Evolutionary conservation across 2,797 vertebrate species (phyloP).

Genomic region (Octomys mimax): DNA sequence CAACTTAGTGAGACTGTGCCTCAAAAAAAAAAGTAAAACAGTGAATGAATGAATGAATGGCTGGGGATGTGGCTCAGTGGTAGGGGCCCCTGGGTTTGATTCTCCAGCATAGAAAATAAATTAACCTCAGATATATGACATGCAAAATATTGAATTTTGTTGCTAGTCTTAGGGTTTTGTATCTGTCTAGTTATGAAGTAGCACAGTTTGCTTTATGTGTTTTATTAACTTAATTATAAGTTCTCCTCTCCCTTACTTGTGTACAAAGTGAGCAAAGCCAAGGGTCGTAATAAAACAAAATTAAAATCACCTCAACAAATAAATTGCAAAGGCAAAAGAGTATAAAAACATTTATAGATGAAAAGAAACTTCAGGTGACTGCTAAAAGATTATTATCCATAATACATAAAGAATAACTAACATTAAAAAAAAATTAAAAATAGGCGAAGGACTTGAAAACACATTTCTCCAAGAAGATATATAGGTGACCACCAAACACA

Average conservation of each 20-base stretch:
- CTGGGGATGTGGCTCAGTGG: neutral
- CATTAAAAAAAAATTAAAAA: slow-evolving; percentile 18
- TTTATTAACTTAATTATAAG: slow-evolving; percentile 48
- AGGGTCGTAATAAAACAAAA: neutral
- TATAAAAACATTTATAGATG: neutral
- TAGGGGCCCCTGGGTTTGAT: neutral
- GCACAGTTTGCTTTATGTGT: neutral
- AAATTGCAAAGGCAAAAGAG: neutral
- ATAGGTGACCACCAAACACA: neutral
- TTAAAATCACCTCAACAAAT: neutral
- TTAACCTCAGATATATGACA: neutral
- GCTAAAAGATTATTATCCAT: neutral
- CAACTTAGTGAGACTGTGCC: neutral
- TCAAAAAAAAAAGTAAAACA: neutral
- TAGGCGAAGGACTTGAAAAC: slow-evolving; percentile 12
- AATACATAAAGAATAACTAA: slow-evolving; percentile 12
- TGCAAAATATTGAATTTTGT: neutral
- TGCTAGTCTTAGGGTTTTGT: neutral
- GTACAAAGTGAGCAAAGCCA: slow-evolving; percentile 3
- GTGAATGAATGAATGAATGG: neutral
- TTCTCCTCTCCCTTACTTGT: neutral
- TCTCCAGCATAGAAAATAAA: neutral
- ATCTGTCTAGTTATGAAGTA: slow-evolving; percentile 52
- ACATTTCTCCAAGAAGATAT: slow-evolving; percentile 9
- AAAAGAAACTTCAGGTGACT: neutral